Base-by-base conservation (phyloP, 2,113 vertebrate genomes). In the Grammomys surdaster region DNA sequence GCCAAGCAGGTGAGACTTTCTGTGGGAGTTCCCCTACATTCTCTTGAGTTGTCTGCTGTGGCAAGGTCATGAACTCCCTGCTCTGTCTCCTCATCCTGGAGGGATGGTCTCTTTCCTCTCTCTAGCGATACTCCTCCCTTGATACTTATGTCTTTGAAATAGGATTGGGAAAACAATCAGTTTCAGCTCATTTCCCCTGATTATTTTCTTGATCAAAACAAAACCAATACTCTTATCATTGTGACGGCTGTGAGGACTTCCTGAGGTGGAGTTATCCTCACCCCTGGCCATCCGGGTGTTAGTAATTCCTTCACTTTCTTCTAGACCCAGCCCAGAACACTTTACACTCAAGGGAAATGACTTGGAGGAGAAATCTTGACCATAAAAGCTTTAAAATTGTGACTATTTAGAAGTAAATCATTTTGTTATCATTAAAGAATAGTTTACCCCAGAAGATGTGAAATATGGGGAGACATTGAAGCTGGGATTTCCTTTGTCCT, bases 331-430 rank as follows among this genome's bases (percentile, higher is more conserved):
- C 33, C 90, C 46, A 56, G 19, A 19, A 56, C 8, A 77, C 31
- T 92, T 93, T 82, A 40, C 36, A 73, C 51, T 70, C 95, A 12
- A 75, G 36, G 26, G 2, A 12, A 90, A 65, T 88, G 31, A 88
- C 9, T 67, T 54, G 17, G 17, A 60, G 5, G 46, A 16, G 58
- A 96, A 88, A 90, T 20, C 54, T n/a, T 92, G 8, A 91, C 17
- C 58, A 88, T 86, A 78, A 92, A 92, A 58, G 2, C 95, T 92
- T 92, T 20, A 60, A 89, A 96, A 80, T 58, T 33, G 76, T 78
- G 46, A 94, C 48, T 46, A 84, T 78, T 93, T 86, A 96, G 36
- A 91, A 26, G 46, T 96, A 95, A 93, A 54, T 82, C 36, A 88
- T 40, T 3, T 78, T 88, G 26, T 16, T 70, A 86, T 95, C 65